phyloP scores from a whole-genome alignment of 2,113 vertebrate genomes.

The Pycnonotus jocosus region DNA sequence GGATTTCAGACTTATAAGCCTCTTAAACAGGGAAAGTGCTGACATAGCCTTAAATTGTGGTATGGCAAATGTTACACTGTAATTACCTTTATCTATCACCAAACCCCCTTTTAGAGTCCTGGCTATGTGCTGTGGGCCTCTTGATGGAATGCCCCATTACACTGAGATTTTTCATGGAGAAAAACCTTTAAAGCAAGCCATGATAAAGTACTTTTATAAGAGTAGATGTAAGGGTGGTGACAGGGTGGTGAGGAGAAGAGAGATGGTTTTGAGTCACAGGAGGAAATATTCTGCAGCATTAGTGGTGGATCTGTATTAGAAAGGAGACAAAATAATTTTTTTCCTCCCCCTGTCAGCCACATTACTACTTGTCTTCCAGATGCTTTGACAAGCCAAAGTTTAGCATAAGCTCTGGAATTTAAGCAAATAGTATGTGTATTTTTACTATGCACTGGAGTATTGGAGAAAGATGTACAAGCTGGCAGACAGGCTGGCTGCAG shows the following conservation, averaged over 20 bases:
- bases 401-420: neutral
- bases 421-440: neutral
- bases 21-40: slow-evolving; percentile 38
- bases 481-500: neutral
- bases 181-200: neutral
- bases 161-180: neutral
- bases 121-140: neutral
- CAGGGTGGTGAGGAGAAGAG: neutral
- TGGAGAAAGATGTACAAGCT: neutral
- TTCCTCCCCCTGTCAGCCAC: neutral
- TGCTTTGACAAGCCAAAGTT: neutral
- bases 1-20: slow-evolving; percentile 19
- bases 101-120: neutral
- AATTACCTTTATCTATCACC: slow-evolving; percentile 65
- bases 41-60: slow-evolving; percentile 37
- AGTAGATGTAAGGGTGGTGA: neutral
- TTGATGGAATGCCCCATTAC: slow-evolving; percentile 30
- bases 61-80: slow-evolving; percentile 29
- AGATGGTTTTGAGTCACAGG: neutral
- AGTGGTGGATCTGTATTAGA: neutral
- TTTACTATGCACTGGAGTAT: neutral
- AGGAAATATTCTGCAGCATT: neutral
- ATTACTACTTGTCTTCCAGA: neutral
- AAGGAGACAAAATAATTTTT: neutral
- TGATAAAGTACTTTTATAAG: slow-evolving; percentile 30